Conservation (phyloP, 2,113 vertebrate species). For the Sylvietta virens region DNA sequence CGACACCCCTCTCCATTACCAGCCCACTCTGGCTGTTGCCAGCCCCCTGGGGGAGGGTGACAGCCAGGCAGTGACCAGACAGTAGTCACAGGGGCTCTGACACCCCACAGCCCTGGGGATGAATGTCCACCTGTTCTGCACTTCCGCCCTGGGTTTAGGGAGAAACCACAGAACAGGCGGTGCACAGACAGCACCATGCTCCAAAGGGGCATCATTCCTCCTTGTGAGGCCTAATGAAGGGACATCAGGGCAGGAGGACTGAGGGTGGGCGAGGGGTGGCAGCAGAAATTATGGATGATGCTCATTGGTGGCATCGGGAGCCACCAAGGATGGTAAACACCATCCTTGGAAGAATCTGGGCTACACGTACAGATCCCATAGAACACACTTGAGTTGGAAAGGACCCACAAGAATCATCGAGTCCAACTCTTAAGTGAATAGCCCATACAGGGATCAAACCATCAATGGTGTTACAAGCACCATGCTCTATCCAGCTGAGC, state of each 20-base stretch:
- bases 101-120: background rate
- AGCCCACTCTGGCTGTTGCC: background rate
- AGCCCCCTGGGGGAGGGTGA: rapidly evolving
- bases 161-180: rapidly evolving
- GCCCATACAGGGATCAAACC: background rate
- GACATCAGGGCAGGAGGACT: background rate
- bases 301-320: background rate
- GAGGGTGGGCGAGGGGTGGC: background rate
- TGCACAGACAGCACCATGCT: background rate
- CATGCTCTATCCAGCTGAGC: background rate
- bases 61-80: background rate
- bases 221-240: background rate
- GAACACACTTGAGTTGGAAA: background rate
- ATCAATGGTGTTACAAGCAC: rapidly evolving
- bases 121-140: rapidly evolving
- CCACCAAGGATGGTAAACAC: rapidly evolving
- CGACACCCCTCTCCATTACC: background rate
- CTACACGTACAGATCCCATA: background rate
- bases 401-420: background rate
- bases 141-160: background rate
- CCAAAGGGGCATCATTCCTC: background rate
- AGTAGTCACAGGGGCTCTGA: background rate
- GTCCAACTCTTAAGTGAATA: background rate
- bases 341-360: background rate
- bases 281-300: background rate